A percentile compares a stretch with the other conserved stretches of the same genome.
These are phyloP conservation scores for Philhelius pedissequus DNA, from an alignment of 2,888 invertebrate genomes.

Conservation along the genomic window DNA sequence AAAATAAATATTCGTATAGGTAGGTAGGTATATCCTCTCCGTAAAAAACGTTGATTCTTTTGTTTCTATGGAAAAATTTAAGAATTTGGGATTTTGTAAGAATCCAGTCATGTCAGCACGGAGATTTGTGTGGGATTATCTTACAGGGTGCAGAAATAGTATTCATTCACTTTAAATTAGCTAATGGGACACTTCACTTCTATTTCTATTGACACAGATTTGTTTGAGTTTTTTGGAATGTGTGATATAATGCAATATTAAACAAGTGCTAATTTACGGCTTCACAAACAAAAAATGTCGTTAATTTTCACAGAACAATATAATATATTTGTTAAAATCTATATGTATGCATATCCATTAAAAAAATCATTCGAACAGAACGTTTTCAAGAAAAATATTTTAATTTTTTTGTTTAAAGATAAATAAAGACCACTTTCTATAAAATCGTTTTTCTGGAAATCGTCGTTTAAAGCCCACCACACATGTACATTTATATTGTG, in stretches of 20 bases:
- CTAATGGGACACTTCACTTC: background rate
- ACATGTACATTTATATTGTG: too few species aligned
- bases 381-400: too few species aligned
- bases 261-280: background rate
- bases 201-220: background rate
- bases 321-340: background rate
- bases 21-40: background rate
- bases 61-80: background rate
- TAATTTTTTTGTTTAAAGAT: too few species aligned
- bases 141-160: background rate
- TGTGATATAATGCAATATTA: background rate
- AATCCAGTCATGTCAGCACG: slow-evolving; percentile 16
- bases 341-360: too few species aligned
- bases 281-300: background rate
- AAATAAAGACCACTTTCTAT: too few species aligned
- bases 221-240: background rate
- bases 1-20: background rate
- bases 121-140: slow-evolving; percentile 30
- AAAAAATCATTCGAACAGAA: too few species aligned
- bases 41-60: background rate
- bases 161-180: slow-evolving; percentile 25
- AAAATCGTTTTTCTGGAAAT: too few species aligned
- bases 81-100: slow-evolving; percentile 19
- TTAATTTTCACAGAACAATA: background rate
- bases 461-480: too few species aligned